Evolutionary conservation across 2,888 invertebrate genomes (phyloP).

Genomic region (Isotomurus palustris): DNA sequence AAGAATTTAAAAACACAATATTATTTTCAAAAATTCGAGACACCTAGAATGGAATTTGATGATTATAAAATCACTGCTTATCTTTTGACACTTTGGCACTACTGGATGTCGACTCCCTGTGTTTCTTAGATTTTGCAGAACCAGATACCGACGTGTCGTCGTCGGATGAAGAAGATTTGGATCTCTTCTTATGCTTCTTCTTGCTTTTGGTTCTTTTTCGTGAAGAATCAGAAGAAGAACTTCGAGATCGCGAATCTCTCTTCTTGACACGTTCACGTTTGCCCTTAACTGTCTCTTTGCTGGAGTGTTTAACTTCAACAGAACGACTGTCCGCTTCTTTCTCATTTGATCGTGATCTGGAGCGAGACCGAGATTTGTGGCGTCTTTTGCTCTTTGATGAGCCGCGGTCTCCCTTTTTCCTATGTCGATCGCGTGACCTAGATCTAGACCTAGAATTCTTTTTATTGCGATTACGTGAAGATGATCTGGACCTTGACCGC

Average conservation of each 20-base stretch:
- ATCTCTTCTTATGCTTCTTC: conserved; percentile 5
- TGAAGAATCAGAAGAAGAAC: background rate
- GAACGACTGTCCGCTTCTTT: background rate
- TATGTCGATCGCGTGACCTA: background rate
- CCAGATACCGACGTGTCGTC: no score
- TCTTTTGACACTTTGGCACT: no score
- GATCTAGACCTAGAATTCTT: background rate
- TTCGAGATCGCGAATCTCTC: background rate
- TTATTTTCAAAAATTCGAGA: no score
- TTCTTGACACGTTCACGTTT: background rate
- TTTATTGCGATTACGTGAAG: background rate
- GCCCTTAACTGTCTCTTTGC: background rate
- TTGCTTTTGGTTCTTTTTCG: background rate
- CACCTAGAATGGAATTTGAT: no score
- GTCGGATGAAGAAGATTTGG: background rate
- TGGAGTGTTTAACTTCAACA: background rate
- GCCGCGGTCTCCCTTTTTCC: background rate
- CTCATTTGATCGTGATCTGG: background rate
- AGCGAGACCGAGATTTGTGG: background rate
- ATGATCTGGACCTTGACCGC: background rate
- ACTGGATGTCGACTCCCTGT: no score
- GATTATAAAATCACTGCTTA: no score
- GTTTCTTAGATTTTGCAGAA: no score
- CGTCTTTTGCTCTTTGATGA: background rate
- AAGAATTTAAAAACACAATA: no score